Evolutionary conservation across 2,797 vertebrate genomes (phyloP).

Genomic region (Hoplostethus mediterraneus): DNA sequence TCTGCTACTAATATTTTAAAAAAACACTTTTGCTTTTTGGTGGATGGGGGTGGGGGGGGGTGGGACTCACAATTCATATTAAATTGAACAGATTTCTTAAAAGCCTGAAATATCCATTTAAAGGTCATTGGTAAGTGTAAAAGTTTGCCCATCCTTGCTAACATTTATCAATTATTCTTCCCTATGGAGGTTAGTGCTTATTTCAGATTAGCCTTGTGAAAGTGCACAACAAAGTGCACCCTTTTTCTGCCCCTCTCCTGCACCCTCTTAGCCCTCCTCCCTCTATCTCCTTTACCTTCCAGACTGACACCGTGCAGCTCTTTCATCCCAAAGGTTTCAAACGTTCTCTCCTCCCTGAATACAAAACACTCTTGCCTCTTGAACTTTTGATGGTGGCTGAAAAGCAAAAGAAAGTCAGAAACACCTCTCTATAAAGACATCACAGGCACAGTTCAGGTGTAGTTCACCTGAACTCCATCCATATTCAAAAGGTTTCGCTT

Average conservation of each 20-base stretch:
- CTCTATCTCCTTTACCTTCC: conserved; percentile 79
- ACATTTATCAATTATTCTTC: conserved; percentile 64
- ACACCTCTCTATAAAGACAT: conserved; percentile 84
- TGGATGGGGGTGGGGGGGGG: not conserved
- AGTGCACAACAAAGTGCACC: conserved; percentile 78
- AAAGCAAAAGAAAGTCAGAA: conserved; percentile 84
- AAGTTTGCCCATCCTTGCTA: conserved; percentile 49
- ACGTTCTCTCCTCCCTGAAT: conserved; percentile 84
- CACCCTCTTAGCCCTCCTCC: conserved; percentile 71
- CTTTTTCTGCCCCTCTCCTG: conserved; percentile 68
- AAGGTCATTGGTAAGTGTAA: conserved; percentile 43
- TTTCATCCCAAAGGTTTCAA: conserved; percentile 87
- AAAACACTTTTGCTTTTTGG: not conserved
- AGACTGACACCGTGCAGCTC: conserved; percentile 81
- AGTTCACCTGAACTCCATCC: conserved; percentile 86
- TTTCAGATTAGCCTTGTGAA: conserved; percentile 73
- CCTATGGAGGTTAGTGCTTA: conserved; percentile 48
- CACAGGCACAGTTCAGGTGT: conserved; percentile 85
- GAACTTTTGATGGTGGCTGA: conserved; percentile 88
- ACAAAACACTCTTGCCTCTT: conserved; percentile 86
- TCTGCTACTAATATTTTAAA: too few species aligned
- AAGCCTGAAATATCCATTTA: conserved; percentile 16
- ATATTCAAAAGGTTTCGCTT: conserved; percentile 75
- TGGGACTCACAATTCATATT: not conserved
- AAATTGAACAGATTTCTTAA: not conserved